phyloP scores from a whole-genome alignment of 2,113 vertebrate species.

The Triplophysa tibetana region DNA sequence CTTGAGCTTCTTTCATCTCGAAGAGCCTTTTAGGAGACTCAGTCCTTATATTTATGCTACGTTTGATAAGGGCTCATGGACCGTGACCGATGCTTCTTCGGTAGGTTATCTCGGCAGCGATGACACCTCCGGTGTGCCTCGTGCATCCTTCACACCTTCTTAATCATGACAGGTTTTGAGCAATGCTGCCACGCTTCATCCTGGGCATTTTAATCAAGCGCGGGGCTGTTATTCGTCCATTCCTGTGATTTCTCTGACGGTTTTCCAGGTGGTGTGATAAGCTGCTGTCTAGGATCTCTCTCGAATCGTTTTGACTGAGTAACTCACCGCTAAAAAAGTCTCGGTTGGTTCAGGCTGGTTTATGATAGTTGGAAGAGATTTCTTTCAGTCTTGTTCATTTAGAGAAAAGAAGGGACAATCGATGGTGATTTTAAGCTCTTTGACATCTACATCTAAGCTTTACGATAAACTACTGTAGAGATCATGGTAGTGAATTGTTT shows the following conservation, averaged over 20 bases:
- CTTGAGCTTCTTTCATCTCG: slow-evolving; percentile 32
- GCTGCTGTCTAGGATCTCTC: slow-evolving; percentile 6
- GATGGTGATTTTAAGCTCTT: slow-evolving; percentile 14
- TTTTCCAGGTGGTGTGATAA: slow-evolving; percentile 7
- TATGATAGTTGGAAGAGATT: not conserved
- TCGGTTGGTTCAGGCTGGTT: not conserved
- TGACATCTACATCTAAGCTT: not conserved
- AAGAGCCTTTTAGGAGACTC: slow-evolving; percentile 31
- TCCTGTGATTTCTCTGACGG: not conserved
- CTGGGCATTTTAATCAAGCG: slow-evolving; percentile 39
- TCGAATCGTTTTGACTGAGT: not conserved
- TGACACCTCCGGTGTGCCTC: slow-evolving; percentile 25
- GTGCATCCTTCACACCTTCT: slow-evolving; percentile 29
- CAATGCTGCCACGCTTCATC: slow-evolving; percentile 29
- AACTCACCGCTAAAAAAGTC: not conserved
- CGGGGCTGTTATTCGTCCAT: slow-evolving; percentile 3
- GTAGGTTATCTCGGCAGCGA: slow-evolving; percentile 33
- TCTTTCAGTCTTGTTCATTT: slow-evolving; percentile 2
- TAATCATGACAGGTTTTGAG: slow-evolving; percentile 34
- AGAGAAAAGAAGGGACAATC: too few species aligned
- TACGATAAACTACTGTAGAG: not conserved
- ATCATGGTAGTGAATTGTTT: not conserved
- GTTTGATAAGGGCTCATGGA: slow-evolving; percentile 31
- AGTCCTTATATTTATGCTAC: slow-evolving; percentile 33
- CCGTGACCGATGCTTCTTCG: slow-evolving; percentile 14